Evolutionary conservation across 2,797 vertebrate species (phyloP).

Genomic region (Crax fasciolata): DNA sequence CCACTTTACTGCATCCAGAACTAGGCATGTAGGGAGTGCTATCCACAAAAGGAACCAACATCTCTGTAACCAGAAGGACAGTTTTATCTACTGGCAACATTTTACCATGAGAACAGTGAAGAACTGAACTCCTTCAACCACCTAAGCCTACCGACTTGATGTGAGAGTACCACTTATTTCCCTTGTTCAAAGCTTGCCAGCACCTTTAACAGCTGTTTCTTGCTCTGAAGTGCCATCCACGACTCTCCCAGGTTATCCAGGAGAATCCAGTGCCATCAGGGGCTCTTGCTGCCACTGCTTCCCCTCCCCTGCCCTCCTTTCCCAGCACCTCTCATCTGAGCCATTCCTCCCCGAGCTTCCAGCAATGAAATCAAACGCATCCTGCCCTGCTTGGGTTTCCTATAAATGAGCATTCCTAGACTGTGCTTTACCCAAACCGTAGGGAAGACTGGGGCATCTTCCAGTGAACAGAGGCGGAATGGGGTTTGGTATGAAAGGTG

Average conservation of each 20-base stretch:
- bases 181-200: background rate
- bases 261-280: background rate
- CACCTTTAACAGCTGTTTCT: background rate
- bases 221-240: background rate
- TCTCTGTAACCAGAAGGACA: background rate
- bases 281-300: background rate
- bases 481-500: background rate
- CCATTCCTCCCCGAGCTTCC: background rate
- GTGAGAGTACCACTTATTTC: background rate
- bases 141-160: background rate
- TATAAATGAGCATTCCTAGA: background rate
- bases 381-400: background rate
- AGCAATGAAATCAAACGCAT: background rate
- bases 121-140: background rate
- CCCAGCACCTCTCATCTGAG: background rate
- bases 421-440: background rate
- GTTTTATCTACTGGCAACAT: background rate
- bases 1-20: background rate
- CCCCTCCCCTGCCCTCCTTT: background rate
- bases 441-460: background rate
- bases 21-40: accelerated
- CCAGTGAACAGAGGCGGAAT: background rate
- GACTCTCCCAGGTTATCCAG: background rate
- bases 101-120: background rate
- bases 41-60: background rate